Evolutionary conservation across 2,113 vertebrate species (phyloP).

Genomic region (Edolisoma coerulescens): DNA sequence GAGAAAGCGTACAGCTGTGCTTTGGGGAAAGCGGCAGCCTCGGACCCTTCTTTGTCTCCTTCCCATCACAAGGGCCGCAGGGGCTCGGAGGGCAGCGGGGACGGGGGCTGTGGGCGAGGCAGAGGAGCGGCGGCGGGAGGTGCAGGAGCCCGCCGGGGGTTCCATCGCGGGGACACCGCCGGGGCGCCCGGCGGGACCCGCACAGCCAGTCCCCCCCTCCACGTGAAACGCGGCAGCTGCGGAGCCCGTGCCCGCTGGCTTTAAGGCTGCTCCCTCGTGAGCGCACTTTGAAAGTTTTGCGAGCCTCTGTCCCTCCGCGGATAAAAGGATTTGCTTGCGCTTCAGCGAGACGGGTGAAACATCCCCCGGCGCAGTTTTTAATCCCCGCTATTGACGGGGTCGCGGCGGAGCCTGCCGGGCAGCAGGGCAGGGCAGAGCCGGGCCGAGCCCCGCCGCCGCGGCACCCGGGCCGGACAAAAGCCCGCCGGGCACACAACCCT

Average conservation of each 20-base stretch:
- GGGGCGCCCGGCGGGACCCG: neutral
- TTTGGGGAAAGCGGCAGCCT: neutral
- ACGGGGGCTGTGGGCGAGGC: neutral
- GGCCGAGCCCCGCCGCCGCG: neutral
- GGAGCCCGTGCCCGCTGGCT: neutral
- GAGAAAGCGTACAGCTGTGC: neutral
- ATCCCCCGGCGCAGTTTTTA: neutral
- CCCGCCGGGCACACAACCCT: neutral
- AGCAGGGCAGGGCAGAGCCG: neutral
- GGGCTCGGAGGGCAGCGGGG: neutral
- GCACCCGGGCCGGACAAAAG: neutral
- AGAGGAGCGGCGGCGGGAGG: neutral
- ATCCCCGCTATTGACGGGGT: neutral
- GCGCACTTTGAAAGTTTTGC: neutral
- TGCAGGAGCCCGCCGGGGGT: neutral
- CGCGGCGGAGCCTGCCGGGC: neutral
- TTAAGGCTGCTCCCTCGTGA: neutral
- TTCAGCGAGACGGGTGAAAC: neutral
- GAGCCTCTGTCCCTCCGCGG: neutral
- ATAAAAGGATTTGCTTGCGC: neutral
- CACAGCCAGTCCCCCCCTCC: neutral
- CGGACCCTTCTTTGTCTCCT: neutral
- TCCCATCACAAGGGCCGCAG: neutral
- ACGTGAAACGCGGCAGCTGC: neutral
- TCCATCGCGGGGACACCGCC: neutral